phyloP scores from a whole-genome alignment of 2,797 vertebrate species.

The Galago senegalensis region DNA sequence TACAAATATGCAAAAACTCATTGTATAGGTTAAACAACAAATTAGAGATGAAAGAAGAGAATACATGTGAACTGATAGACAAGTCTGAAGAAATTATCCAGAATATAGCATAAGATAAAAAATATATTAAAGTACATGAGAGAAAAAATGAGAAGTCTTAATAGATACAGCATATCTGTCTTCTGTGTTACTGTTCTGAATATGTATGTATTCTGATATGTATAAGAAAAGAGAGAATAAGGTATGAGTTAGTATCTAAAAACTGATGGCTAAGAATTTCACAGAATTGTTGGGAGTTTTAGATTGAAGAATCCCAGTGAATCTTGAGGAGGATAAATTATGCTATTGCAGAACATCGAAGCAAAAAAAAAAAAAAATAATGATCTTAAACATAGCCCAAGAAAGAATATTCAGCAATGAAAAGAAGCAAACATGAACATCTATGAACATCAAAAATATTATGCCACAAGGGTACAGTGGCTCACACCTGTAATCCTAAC shows the following conservation, averaged over 20 bases:
- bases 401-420: neutral
- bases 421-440: neutral
- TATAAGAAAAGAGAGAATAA: neutral
- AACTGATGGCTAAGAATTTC: neutral
- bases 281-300: neutral
- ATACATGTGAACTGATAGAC: neutral
- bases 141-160: neutral
- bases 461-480: neutral
- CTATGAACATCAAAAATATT: neutral
- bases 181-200: neutral
- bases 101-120: slow-evolving; percentile 1
- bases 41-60: neutral
- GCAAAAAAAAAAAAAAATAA: neutral
- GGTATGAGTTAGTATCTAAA: neutral
- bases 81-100: neutral
- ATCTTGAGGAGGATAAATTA: neutral
- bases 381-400: neutral
- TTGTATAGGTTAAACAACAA: neutral
- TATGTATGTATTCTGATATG: neutral
- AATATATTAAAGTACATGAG: slow-evolving; percentile 16
- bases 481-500: too few species aligned
- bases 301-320: slow-evolving; percentile 2
- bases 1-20: slow-evolving; percentile 4
- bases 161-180: neutral
- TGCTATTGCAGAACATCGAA: neutral